Evolutionary conservation across 2,113 vertebrate species (phyloP).

Genomic region (Ptilonorhynchus violaceus): DNA sequence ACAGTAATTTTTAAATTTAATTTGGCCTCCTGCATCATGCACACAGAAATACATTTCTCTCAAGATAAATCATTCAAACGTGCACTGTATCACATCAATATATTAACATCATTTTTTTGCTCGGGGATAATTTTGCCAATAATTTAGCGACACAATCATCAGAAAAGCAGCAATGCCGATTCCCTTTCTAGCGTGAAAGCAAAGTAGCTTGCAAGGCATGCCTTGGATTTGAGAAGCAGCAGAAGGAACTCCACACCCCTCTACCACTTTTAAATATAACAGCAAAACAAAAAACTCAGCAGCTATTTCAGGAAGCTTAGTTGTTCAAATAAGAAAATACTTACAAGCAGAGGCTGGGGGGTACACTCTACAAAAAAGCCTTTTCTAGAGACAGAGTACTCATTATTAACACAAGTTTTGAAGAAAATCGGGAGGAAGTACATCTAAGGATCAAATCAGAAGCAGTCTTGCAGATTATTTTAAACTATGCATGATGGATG

Average conservation of each 20-base stretch:
- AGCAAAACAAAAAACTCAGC: conserved; percentile 46
- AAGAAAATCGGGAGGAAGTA: conserved; percentile 28
- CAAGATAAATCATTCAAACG: not conserved
- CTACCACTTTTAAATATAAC: conserved; percentile 47
- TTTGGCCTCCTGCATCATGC: not conserved
- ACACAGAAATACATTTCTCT: not conserved
- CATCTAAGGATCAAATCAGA: conserved; percentile 1
- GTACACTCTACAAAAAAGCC: conserved; percentile 13
- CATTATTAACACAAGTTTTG: conserved; percentile 35
- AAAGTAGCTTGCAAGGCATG: conserved; percentile 45
- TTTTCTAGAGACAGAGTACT: conserved; percentile 16
- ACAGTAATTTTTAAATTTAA: not conserved
- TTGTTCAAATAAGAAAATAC: conserved; percentile 47
- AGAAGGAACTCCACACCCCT: conserved; percentile 63
- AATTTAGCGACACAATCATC: not conserved
- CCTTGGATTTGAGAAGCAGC: conserved; percentile 48
- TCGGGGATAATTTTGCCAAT: not conserved
- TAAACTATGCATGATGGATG: not conserved
- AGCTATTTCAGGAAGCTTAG: conserved; percentile 47
- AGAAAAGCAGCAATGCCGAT: not conserved
- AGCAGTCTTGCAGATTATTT: conserved; percentile 7
- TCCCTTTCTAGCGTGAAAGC: not conserved
- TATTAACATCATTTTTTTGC: not conserved
- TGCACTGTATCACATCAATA: not conserved
- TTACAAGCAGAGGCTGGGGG: conserved; percentile 42